Evolutionary conservation across 2,888 invertebrate genomes (phyloP).

Genomic region (Apeira syringaria): DNA sequence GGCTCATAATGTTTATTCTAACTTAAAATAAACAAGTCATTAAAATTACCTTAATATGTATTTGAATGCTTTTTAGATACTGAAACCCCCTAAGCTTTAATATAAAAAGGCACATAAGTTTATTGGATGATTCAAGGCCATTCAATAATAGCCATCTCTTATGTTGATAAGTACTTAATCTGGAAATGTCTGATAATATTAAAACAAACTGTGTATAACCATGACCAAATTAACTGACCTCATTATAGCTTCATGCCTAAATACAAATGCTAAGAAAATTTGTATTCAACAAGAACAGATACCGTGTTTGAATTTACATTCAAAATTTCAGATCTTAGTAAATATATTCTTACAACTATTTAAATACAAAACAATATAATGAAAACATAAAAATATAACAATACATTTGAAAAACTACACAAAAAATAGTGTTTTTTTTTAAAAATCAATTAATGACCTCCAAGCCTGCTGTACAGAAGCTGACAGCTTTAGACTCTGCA

Average conservation of each 20-base stretch:
- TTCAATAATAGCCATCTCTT: constrained; percentile 1
- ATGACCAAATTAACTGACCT: constrained; percentile 39
- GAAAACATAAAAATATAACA: no score
- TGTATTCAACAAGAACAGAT: no score
- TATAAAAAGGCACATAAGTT: constrained; percentile 21
- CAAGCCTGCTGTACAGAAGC: no score
- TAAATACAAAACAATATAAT: no score
- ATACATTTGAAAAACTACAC: no score
- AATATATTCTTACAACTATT: no score
- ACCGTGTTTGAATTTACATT: no score
- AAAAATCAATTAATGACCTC: no score
- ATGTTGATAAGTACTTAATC: constrained; percentile 26
- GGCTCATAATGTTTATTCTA: constrained; percentile 2
- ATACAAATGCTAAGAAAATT: constrained; percentile 19
- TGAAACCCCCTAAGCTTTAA: constrained; percentile 9
- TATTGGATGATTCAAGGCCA: constrained; percentile 23
- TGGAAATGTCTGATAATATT: constrained; percentile 25
- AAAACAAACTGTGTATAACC: constrained; percentile 31
- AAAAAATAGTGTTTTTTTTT: no score
- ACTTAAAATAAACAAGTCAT: background rate
- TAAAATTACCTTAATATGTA: background rate
- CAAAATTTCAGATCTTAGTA: no score
- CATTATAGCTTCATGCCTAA: constrained; percentile 17
- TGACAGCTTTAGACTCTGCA: no score
- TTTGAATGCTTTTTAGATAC: background rate